A percentile compares a stretch with the other conserved stretches of the same genome.
These are phyloP conservation scores for Heterodera carotae DNA, from an alignment of 1,140 invertebrate genomes.

Conservation along the genomic window DNA sequence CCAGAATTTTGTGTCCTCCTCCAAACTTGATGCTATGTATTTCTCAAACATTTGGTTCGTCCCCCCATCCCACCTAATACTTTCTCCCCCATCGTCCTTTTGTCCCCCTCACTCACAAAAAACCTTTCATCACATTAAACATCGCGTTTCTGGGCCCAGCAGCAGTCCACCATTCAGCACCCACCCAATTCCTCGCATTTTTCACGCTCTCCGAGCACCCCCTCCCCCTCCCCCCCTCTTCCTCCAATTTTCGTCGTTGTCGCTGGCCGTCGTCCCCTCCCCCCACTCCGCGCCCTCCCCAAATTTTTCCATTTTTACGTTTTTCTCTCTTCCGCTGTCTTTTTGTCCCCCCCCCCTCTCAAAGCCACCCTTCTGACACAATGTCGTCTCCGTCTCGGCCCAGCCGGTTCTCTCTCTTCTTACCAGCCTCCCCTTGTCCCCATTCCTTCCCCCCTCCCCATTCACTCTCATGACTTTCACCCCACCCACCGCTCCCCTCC, in stretches of 20 bases:
- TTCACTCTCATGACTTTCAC: neutral
- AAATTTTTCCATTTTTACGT: neutral
- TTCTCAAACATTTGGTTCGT: neutral
- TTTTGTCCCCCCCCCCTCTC: too few species aligned
- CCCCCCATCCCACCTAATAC: too few species aligned
- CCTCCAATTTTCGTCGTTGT: neutral
- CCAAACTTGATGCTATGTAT: too few species aligned
- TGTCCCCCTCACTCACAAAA: neutral
- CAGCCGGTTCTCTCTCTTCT: neutral
- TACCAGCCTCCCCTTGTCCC: too few species aligned
- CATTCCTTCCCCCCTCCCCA: too few species aligned
- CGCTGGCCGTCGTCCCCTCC: neutral
- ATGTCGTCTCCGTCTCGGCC: neutral
- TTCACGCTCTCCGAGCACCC: neutral
- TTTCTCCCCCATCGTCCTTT: neutral
- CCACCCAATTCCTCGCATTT: conserved; percentile 1
- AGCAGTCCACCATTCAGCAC: too few species aligned
- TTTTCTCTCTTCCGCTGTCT: too few species aligned
- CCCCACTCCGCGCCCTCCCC: too few species aligned
- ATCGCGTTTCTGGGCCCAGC: neutral
- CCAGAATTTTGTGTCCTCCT: too few species aligned
- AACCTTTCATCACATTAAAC: neutral
- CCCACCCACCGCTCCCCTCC: too few species aligned
- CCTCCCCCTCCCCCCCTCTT: too few species aligned
- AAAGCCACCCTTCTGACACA: neutral